phyloP scores from a whole-genome alignment of 2,888 invertebrate genomes.

The Tethea ocularis region DNA sequence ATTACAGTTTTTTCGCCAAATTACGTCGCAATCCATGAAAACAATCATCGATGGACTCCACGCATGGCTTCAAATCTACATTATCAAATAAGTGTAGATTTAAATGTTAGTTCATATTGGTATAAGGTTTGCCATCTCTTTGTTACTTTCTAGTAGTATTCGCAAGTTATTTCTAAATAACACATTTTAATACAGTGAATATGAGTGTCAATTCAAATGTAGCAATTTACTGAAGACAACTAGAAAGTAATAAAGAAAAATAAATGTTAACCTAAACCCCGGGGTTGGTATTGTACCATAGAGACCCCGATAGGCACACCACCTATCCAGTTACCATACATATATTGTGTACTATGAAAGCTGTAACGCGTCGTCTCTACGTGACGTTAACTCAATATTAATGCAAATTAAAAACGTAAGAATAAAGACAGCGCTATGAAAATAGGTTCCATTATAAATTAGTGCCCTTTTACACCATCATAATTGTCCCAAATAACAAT shows the following conservation, averaged over 20 bases:
- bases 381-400: not conserved
- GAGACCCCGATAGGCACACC: not conserved
- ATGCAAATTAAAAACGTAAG: not conserved
- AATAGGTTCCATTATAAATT: not conserved
- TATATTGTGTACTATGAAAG: too few species aligned
- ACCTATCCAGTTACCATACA: not conserved
- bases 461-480: not conserved
- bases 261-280: too few species aligned
- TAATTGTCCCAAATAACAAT: not conserved
- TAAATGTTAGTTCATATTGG: slow-evolving; percentile 1
- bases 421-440: not conserved
- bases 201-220: not conserved
- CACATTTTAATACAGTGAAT: not conserved
- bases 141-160: not conserved
- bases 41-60: slow-evolving; percentile 13
- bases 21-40: slow-evolving; percentile 72
- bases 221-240: not conserved
- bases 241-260: too few species aligned
- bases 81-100: slow-evolving; percentile 9
- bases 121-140: not conserved
- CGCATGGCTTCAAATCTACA: slow-evolving; percentile 34
- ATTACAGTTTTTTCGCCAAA: slow-evolving; percentile 77
- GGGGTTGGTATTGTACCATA: not conserved
- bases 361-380: too few species aligned
- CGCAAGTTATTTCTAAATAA: not conserved